Evolutionary conservation across 2,888 invertebrate species (phyloP), one percentile per base, ranked within the genome.

Genomic region (Hyposoter dolosus): DNA sequence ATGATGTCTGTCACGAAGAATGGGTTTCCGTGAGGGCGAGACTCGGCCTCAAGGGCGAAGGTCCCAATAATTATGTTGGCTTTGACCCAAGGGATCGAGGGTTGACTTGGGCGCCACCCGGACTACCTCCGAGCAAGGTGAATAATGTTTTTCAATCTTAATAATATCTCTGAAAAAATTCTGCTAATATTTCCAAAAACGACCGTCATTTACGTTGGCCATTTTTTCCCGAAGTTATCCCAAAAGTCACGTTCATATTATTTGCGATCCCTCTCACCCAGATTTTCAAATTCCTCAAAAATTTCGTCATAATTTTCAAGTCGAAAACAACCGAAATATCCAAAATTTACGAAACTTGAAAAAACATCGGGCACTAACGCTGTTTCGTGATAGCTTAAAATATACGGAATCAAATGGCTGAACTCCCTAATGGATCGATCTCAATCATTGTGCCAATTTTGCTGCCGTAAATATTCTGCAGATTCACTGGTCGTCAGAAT

Each of bases 1-100:
- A 99, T 95, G 98, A 98, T 91, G 96, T 99, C 88, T 97, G 97
- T 94, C 98, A 98, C 94, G 97, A 97, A 94, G 98, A 98, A 95
- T 96, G 97, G 95, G 97, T 97, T 89, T 97, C 97, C 85, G 97
- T 97, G 82, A 95, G 96, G 72, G 97, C 97, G 91, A 95, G 97
- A 15, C 95, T 97, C 68, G 97, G 97, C 10, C 95, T 97, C 89
- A 95, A 95, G 89, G 93, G 92, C 80, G 95, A 96, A 75, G 96
- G 96, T 85, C 94, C 96, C 72, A 94, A 94, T 85, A 95, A 95
- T 82, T 91, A 94, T 90, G 95, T 93, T 93, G 94, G 93, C 91
- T 94, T 92, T 93, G 96, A 95, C 89, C 95, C 96, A 40, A 95
- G 96, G 86, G 96, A 97, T 94, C 94, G 96, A 94, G 97, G 96